Evolutionary conservation across 1,140 invertebrate genomes (phyloP), one percentile per base, ranked within the genome.

Genomic region (Philaenus spumarius): DNA sequence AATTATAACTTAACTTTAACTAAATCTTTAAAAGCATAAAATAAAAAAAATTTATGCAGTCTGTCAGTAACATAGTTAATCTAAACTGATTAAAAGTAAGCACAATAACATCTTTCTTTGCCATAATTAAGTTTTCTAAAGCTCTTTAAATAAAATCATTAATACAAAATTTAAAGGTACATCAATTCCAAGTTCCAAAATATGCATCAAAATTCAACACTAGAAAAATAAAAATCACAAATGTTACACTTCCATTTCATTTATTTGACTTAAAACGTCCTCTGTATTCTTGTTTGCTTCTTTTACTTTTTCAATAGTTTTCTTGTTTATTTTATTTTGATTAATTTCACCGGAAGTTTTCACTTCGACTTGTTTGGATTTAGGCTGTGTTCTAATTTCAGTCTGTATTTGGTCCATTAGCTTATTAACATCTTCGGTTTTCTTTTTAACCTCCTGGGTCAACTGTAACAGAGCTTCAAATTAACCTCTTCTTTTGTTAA

Each of bases 401-500:
- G 26, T 30, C 26, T 61, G 62, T 42, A 72, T 47, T 64, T 69
- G 62, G 42, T 57, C 52, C 60, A 73, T 47, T 23, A 68, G 64
- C 20, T 66, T 51, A 60, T 74, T 65, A 43, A 72, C 55, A 19
- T 62, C 52, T 12, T 39, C 52, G 6, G 61, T 69, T 63, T 70
- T 70, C 37, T 67, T 58, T 23, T 66, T 67, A 14, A 46, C 63
- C 14, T 26, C 24, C 58, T 61, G 20, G 12, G 62, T 64, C 19
- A 62, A 9, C 24, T 61, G 42, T 17, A 51, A 47, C 47, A 54
- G 47, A 51, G 35, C 22, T 39, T 17, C 15, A 51, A 17, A 20
- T 15, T 24, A 20, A 58, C 52, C 45, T 47, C 52, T 55, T 46
- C 34, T 39, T 51, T 50, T 35, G 37, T 53, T 22, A 55, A 39